These are phyloP conservation scores for Mesocentrotus franciscanus DNA, from an alignment of 53 echinoderm and acorn worm species.

Conservation along the genomic window DNA sequence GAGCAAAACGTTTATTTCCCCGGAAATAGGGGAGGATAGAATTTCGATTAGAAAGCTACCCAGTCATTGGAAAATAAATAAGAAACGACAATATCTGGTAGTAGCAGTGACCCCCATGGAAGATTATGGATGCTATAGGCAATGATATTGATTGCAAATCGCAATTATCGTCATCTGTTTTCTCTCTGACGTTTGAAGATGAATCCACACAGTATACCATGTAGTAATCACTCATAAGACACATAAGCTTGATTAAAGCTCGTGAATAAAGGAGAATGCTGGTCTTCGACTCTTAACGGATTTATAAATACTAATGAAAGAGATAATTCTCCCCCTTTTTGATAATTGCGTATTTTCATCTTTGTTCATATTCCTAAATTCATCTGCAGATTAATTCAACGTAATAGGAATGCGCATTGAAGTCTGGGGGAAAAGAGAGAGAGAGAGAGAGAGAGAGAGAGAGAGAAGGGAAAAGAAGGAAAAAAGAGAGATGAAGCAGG, in stretches of 20 bases:
- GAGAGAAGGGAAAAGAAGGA: background rate
- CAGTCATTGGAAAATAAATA: background rate
- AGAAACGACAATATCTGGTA: background rate
- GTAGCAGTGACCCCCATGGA: background rate
- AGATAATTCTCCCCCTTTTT: no score
- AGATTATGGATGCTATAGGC: background rate
- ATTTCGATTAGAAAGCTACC: background rate
- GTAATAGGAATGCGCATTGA: no score
- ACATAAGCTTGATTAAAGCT: background rate
- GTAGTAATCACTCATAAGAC: background rate
- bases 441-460: background rate
- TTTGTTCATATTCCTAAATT: no score
- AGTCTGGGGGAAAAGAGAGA: no score
- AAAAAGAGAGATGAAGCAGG: background rate
- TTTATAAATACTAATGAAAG: background rate
- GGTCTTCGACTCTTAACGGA: background rate
- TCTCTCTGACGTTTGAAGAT: background rate
- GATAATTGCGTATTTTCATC: no score
- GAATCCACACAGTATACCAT: background rate
- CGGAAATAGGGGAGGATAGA: constrained; percentile 1
- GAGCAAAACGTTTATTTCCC: background rate
- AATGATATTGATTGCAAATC: constrained; percentile 18
- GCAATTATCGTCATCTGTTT: constrained; percentile 5
- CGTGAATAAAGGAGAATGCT: background rate
- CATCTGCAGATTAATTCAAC: no score